Evolutionary conservation across 1,140 invertebrate species (phyloP), one percentile per base, ranked within the genome.

Genomic region (Pectinophora gossypiella): DNA sequence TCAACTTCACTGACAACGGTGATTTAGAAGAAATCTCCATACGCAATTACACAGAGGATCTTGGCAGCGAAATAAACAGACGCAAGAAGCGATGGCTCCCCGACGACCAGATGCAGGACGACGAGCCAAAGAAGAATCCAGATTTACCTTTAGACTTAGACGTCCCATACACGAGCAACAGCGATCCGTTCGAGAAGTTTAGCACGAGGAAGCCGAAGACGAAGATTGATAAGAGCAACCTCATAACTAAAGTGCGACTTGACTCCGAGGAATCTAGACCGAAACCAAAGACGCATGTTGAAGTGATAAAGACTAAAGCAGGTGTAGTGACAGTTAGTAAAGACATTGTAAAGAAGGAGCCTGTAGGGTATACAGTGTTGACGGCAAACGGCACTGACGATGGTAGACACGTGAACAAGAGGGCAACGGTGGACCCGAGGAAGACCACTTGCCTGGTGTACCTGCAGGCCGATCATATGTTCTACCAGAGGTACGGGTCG

Each of bases 381-480:
- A 85, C 89, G 71, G 85, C 80, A n/a, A 90, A 87, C 23, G 89
- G 86, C 47, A 86, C 78, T 57, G 78, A 89, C 68, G 88, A 77
- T 57, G 65, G 89, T 48, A 83, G 93, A 68, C 90, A 94, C 83
- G 90, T 92, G 49, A 90, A 91, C 79, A 91, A 94, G 79, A 87
- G 94, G 62, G 90, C 94, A 13, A 93, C 92, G 0, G 90, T 96
- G 12, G 95, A 96, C 87, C 94, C 94, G 0, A 90, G 90, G 48
- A 95, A 94, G 76, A 95, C 93, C 1, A 95, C 94, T 0, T 97
- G 96, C 75, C 96, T 97, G 92, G 87, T 98, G 12, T 98, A 98
- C 84, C 89, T 98, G 58, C 96, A 98, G 88, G 97, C 97, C 1
- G 97, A 98, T 89, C 96, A 98, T 89, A 92, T 97, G 74, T 98